phyloP scores from a whole-genome alignment of 2,888 invertebrate species.

The Sepioteuthis lessoniana region DNA sequence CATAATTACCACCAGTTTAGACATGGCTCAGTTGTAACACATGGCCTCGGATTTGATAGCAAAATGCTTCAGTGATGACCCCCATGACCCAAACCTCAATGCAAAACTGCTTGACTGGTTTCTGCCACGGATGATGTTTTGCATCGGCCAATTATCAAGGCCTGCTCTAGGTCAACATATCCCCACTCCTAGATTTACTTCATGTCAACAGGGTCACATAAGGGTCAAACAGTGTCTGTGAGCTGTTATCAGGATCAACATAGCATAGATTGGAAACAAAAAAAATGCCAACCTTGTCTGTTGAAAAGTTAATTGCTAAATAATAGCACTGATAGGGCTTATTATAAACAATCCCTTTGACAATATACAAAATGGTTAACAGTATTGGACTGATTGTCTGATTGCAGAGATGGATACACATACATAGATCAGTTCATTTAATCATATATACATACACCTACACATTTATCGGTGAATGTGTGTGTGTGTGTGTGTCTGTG shows the following conservation, averaged over 20 bases:
- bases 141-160: neutral
- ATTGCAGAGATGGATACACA: neutral
- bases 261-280: neutral
- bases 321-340: conserved; percentile 12
- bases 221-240: neutral
- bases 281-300: conserved; percentile 20
- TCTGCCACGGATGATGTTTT: conserved; percentile 20
- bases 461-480: neutral
- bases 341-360: neutral
- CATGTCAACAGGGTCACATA: neutral
- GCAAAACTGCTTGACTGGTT: neutral
- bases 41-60: conserved; percentile 2
- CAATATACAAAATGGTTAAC: conserved; percentile 8
- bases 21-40: neutral
- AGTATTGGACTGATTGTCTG: neutral
- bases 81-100: neutral
- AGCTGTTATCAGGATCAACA: conserved; percentile 23
- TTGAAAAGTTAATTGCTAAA: conserved; percentile 10
- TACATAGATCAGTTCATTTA: neutral
- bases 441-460: neutral
- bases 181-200: neutral
- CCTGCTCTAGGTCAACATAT: neutral
- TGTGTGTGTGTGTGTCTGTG: neutral
- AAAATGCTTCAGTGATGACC: neutral
- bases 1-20: neutral